These are phyloP conservation scores for Calyptomena viridis DNA, from an alignment of 2,113 vertebrate genomes.

Conservation along the genomic window DNA sequence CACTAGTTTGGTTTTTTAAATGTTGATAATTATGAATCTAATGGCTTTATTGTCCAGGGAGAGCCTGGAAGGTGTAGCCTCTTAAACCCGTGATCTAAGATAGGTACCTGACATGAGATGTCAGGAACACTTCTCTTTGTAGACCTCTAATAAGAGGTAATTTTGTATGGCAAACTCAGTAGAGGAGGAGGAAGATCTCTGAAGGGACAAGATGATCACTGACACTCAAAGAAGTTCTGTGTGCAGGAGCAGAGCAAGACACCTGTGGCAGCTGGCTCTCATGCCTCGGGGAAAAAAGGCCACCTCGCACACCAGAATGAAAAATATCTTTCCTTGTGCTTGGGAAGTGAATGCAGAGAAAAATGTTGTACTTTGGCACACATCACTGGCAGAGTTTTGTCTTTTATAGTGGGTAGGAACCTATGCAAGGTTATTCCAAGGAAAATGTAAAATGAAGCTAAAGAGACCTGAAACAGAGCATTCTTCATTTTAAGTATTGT, in stretches of 20 bases:
- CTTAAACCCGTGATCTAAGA: not conserved
- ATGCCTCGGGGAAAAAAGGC: not conserved
- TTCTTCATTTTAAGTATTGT: constrained; percentile 6
- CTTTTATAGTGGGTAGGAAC: constrained; percentile 24
- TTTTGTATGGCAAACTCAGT: not conserved
- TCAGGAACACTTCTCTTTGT: not conserved
- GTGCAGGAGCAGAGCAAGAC: not conserved
- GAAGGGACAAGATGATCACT: not conserved
- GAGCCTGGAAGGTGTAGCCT: not conserved
- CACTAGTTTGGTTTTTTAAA: not conserved
- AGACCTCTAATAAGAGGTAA: not conserved
- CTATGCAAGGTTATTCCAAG: constrained; percentile 45
- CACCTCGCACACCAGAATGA: not conserved
- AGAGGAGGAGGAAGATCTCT: not conserved
- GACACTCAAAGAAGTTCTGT: not conserved
- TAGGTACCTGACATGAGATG: not conserved
- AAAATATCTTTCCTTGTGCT: not conserved
- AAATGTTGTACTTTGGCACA: constrained; percentile 39
- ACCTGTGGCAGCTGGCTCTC: not conserved
- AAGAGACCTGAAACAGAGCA: not conserved
- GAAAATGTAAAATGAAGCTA: constrained; percentile 23
- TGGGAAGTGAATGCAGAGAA: constrained; percentile 15
- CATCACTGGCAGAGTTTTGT: constrained; percentile 29
- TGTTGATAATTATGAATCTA: not conserved
- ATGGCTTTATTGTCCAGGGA: not conserved